Evolutionary conservation across 2,113 vertebrate species (phyloP), one percentile per base, ranked within the genome.

Genomic region (Oenanthe melanoleuca): DNA sequence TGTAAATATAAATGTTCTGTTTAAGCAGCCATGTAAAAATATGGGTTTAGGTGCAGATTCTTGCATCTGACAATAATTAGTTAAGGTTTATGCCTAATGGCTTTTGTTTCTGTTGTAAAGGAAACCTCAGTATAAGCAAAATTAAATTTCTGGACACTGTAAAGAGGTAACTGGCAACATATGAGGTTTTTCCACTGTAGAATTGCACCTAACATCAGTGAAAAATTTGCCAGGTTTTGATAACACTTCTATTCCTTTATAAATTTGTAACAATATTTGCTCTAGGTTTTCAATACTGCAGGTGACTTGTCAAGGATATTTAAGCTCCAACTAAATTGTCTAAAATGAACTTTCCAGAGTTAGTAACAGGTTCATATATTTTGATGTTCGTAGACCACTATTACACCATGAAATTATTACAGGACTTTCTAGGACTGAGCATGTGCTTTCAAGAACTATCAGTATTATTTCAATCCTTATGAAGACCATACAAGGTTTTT

Each of bases 121-220:
- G 14, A 8, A 67, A 16, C 26, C 17, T 79, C 28, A 23, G 6
- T 19, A 60, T 33, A 1, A 10, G 24, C 16, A 60, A 79, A 63
- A 6, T 23, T 8, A 89, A 81, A 52, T 78, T 70, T 66, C 23
- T 45, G 17, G 18, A 18, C 5, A 5, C 7, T 75, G 7, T 37
- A 20, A 78, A 74, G 11, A 53, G 12, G 5, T 45, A 72, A 19
- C 16, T 69, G 56, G 16, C 9, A 83, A 37, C 25, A 22, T 31
- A 25, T 1, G 31, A 5, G 0, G 10, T 33, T 74, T 64, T 78
- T 26, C 14, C 4, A 5, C 17, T 37, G 6, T 34, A n/a, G 14
- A 59, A 52, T 7, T 81, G 56, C 21, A 38, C 8, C 3, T 38
- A 50, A 47, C 4, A 61, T 4, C 7, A 16, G 8, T 3, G 8